A percentile compares a stretch with the other conserved stretches of the same genome.
These are phyloP conservation scores for Hyperoplus lanceolatus DNA, from an alignment of 2,797 vertebrate genomes.

Conservation along the genomic window DNA sequence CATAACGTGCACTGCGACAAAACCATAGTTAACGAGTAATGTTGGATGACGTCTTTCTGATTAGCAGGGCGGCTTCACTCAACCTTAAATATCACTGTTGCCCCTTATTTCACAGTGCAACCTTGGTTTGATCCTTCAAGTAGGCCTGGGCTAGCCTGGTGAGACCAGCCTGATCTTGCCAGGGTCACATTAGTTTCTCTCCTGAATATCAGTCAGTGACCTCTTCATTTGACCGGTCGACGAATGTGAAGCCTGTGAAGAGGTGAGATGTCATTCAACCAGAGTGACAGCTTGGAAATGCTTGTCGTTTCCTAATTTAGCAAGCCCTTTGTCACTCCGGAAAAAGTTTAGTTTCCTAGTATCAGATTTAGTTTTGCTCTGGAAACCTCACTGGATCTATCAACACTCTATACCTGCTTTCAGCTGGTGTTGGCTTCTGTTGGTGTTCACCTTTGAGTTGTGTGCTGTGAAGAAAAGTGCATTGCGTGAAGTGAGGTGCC, in stretches of 20 bases:
- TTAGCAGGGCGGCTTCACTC: constrained; percentile 17
- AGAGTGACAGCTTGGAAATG: not conserved
- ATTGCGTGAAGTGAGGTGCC: constrained; percentile 20
- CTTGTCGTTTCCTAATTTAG: constrained; percentile 5
- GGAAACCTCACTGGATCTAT: constrained; percentile 10
- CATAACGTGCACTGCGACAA: not conserved
- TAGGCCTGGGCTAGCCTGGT: no score
- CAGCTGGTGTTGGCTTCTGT: constrained; percentile 12
- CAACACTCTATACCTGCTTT: not conserved
- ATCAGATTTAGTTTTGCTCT: not conserved
- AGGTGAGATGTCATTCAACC: not conserved
- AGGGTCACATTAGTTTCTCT: no score
- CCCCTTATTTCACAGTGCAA: not conserved
- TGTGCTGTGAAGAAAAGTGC: constrained; percentile 27
- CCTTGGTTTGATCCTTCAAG: no score
- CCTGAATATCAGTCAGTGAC: no score
- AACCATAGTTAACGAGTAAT: constrained; percentile 3
- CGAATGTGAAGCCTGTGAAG: constrained; percentile 4
- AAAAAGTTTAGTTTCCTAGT: constrained; percentile 2
- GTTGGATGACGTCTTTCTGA: constrained; percentile 9
- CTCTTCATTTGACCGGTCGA: no score
- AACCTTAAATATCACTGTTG: constrained; percentile 2
- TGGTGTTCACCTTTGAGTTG: constrained; percentile 1
- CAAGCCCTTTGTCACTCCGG: not conserved
- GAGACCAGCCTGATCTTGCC: no score